phyloP scores from a whole-genome alignment of 2,113 vertebrate species.

The Brachypteracias leptosomus region DNA sequence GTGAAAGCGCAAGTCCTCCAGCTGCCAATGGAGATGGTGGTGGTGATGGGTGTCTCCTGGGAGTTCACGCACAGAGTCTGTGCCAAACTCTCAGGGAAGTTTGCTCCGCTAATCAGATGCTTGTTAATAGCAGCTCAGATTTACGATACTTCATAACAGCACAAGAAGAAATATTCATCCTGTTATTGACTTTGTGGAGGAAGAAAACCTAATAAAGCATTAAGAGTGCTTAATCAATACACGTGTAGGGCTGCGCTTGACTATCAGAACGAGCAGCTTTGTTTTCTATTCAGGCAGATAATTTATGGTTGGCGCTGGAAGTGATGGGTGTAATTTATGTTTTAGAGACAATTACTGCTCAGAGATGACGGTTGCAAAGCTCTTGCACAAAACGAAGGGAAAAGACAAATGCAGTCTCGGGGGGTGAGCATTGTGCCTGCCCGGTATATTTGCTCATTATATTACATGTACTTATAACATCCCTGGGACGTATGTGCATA shows the following conservation, averaged over 20 bases:
- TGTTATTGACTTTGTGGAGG: constrained; percentile 49
- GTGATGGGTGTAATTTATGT: constrained; percentile 58
- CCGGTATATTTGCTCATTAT: background rate
- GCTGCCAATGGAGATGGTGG: background rate
- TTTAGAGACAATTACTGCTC: constrained; percentile 41
- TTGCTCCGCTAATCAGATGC: background rate
- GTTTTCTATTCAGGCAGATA: constrained; percentile 37
- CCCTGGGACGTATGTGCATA: background rate
- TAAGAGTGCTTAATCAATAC: constrained; percentile 57
- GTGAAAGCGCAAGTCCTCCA: background rate
- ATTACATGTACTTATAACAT: accelerated
- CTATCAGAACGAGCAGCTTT: constrained; percentile 42
- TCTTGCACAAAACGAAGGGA: background rate
- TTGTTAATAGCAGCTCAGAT: constrained; percentile 46
- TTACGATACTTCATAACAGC: constrained; percentile 44
- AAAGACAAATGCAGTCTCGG: background rate
- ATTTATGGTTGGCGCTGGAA: constrained; percentile 48
- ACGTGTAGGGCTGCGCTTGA: background rate
- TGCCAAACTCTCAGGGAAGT: background rate
- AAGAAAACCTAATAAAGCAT: constrained; percentile 61
- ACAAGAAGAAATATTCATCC: constrained; percentile 46
- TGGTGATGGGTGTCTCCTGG: background rate
- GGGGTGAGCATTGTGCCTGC: background rate
- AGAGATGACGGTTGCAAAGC: background rate
- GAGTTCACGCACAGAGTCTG: background rate